phyloP scores from a whole-genome alignment of 2,888 invertebrate genomes.

The Scaptomyza tumidula region DNA sequence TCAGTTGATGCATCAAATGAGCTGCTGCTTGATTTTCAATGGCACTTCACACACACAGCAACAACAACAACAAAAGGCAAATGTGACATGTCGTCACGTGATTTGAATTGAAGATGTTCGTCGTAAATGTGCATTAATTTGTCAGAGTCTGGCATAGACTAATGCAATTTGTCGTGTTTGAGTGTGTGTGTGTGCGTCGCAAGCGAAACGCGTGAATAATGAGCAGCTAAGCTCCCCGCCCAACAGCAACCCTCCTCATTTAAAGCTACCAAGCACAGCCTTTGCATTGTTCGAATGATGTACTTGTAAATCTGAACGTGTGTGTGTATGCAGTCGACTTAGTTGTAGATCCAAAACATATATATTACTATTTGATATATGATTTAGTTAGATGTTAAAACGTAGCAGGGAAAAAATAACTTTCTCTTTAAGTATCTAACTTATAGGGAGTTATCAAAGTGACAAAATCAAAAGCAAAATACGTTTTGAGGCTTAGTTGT shows the following conservation, averaged over 20 bases:
- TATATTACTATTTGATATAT: background rate
- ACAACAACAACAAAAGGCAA: constrained; percentile 7
- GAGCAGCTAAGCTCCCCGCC: constrained; percentile 19
- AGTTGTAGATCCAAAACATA: background rate
- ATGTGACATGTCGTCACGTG: constrained; percentile 71
- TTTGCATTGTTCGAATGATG: constrained; percentile 14
- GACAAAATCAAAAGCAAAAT: too few relatives aligned
- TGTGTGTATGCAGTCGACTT: too few relatives aligned
- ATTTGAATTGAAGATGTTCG: constrained; percentile 73
- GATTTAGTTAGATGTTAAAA: background rate
- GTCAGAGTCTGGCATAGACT: constrained; percentile 55
- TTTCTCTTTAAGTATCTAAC: too few relatives aligned
- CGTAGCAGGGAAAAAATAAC: too few relatives aligned
- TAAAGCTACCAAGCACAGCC: background rate
- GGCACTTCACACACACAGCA: constrained; percentile 33
- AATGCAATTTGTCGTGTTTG: constrained; percentile 58
- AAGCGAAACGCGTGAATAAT: constrained; percentile 62
- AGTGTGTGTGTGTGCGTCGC: constrained; percentile 11
- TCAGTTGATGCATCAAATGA: constrained; percentile 65
- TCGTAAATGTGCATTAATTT: constrained; percentile 73
- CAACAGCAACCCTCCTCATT: background rate
- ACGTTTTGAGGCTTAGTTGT: too few relatives aligned
- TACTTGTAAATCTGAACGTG: too few relatives aligned
- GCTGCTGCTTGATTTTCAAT: constrained; percentile 68
- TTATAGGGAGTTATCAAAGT: too few relatives aligned